These are phyloP conservation scores for Cheilosia soror DNA, from an alignment of 2,888 invertebrate genomes.

Conservation along the genomic window DNA sequence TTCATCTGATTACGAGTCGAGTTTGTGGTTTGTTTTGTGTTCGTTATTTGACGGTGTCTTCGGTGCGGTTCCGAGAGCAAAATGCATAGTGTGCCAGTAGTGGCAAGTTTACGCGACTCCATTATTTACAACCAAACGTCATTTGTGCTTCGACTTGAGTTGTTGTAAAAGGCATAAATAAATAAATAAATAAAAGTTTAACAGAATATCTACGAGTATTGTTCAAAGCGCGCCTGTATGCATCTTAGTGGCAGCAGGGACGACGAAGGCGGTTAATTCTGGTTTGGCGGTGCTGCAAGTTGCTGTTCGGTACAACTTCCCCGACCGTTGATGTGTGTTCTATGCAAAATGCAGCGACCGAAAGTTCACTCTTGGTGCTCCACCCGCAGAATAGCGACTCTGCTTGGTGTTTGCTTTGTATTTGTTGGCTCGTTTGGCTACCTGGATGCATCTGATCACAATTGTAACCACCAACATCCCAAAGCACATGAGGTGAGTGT, in stretches of 20 bases:
- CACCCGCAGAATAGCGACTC: conserved; percentile 34
- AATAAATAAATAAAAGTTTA: conserved; percentile 30
- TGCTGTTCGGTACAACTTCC: conserved; percentile 33
- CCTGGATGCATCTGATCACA: conserved; percentile 78
- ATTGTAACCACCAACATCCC: conserved; percentile 88
- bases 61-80: conserved; percentile 38
- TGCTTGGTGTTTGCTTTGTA: conserved; percentile 43
- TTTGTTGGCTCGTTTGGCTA: conserved; percentile 52
- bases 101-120: conserved; percentile 49
- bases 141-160: conserved; percentile 16
- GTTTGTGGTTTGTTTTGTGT: conserved; percentile 41
- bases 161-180: conserved; percentile 9
- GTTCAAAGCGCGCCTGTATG: conserved; percentile 60
- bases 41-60: conserved; percentile 5
- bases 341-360: conserved; percentile 65
- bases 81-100: conserved; percentile 52
- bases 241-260: conserved; percentile 44
- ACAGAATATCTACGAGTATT: conserved; percentile 12
- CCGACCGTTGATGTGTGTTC: conserved; percentile 41
- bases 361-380: conserved; percentile 49
- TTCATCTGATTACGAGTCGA: conserved; percentile 12
- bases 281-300: conserved; percentile 55
- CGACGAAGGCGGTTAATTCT: conserved; percentile 67
- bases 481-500: conserved; percentile 87
- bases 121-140: conserved; percentile 52